Base-by-base conservation (phyloP, 2,797 vertebrate species). In the Phyllotis vaccarum region DNA sequence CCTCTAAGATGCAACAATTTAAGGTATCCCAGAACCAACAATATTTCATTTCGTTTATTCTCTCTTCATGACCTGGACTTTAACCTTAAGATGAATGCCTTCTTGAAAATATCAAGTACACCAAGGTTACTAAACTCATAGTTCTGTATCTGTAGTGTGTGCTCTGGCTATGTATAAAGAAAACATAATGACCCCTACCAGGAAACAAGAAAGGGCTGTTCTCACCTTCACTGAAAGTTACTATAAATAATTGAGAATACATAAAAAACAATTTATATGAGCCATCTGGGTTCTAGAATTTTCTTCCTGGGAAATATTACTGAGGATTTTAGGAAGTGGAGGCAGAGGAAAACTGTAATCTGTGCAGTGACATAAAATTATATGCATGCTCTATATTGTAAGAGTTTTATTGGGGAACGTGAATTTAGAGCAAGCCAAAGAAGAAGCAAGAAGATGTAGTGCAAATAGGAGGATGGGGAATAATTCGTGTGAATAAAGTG, bases 281-380 rank as follows among this genome's bases (percentile, higher is more conserved):
- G 40, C 54, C 75, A 52, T 52, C 6, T 49, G 24, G 13, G 37
- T 16, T 75, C 89, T 80, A 60, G 64, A n/a, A 93, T 64, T 64
- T 12, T 96, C 17, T 79, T 83, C 12, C 37, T 92, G 80, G 89
- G 70, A 91, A 96, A 72, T 46, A 8, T 92, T 91, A 64, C 31
- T 83, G 70, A 76, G 7, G 34, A 91, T 72, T 93, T 95, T 56
- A 90, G 79, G 46, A 80, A 81, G 82, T 91, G n/a, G 49, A 64
- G 74, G 91, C n/a, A 82, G 72, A 95, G 22, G 49, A 58, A 89
- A 86, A 95, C 9, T 81, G n/a, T 66, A 87, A 95, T 54, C 81
- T 76, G 29, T 70, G 93, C 12, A 81, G 46, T 21, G 79, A 81
- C 10, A 78, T 58, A 91, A 96, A 92, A 52, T 85, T 91, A 58